Evolutionary conservation across 2,888 invertebrate species (phyloP), one percentile per base, ranked within the genome.

Genomic region (Bellardia bayeri): DNA sequence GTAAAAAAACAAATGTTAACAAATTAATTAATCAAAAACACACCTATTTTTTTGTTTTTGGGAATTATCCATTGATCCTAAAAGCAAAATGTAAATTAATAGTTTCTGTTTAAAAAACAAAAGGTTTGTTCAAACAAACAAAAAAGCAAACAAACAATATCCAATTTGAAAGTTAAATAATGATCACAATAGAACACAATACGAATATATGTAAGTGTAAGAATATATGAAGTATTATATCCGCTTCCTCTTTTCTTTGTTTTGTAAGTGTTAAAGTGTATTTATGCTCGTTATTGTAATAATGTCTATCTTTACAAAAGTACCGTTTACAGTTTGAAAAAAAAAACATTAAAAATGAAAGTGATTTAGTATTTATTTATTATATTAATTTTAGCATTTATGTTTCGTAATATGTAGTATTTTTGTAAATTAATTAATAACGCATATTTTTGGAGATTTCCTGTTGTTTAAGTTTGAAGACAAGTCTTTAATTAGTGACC

Each of bases 301-400:
- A 45, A 42, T 23, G 23, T n/a, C 9, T 40, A 13, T 40, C 5
- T 56, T 51, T 58, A 66, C 68, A 72, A 74, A 74, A 45, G 74
- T 82, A 68, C 82, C 68, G 74, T 68, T 82, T 56, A 75, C 49
- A 45, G 37, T 54, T 45, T 66, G n/a, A 4, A 13, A 61, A 33
- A 61, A 45, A 45, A 45, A 42, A 42, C 13, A 64, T 63, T 1
- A 72, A 80, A 81, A 75, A 82, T 82, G 74, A 82, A 82, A 82
- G 82, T 82, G 74, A 75, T 64, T 81, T 56, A 54, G 66, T 78
- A 13, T 56, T 56, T 54, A 69, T 64, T 81, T 81, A 23, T 42
- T 14, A 11, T 56, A 16, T 54, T 56, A 64, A 9, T 51, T 56
- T 71, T 54, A n/a, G 8, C 30, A 4, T 37, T 33, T 13, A n/a